These are phyloP conservation scores for Meganola albula DNA, from an alignment of 2,888 invertebrate species.

Conservation along the genomic window DNA sequence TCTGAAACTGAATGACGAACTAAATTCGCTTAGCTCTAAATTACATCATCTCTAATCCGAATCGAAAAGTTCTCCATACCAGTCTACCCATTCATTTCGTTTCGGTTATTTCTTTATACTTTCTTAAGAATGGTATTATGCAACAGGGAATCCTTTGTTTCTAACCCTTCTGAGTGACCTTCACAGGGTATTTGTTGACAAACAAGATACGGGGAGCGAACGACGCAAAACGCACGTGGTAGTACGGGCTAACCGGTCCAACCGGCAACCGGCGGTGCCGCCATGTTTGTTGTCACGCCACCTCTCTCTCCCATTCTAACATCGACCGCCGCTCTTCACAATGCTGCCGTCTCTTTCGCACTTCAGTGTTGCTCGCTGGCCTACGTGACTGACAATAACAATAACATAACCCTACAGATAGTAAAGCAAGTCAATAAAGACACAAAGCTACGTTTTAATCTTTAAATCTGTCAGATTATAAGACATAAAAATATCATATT, in stretches of 20 bases:
- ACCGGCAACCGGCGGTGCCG: conserved; percentile 66
- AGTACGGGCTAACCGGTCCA: conserved; percentile 60
- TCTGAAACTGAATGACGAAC: conserved; percentile 29
- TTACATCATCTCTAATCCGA: conserved; percentile 36
- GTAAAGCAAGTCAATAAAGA: conserved; percentile 31
- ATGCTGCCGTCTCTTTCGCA: conserved; percentile 33
- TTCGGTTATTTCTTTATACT: conserved; percentile 18
- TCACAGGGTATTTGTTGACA: conserved; percentile 74
- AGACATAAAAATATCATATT: too few relatives aligned
- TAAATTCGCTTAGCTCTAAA: conserved; percentile 22
- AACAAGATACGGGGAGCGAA: conserved; percentile 63
- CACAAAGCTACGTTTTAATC: conserved; percentile 26
- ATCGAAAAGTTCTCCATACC: conserved; percentile 15
- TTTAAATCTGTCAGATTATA: conserved; percentile 25
- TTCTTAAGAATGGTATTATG: conserved; percentile 34
- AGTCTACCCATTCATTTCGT: conserved; percentile 14
- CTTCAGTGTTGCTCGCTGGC: conserved; percentile 44
- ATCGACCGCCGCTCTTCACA: conserved; percentile 30
- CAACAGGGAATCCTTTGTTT: conserved; percentile 57
- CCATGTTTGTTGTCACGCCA: conserved; percentile 77
- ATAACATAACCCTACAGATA: conserved; percentile 57
- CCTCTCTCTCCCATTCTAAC: conserved; percentile 46
- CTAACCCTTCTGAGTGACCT: conserved; percentile 64
- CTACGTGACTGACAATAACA: conserved; percentile 75
- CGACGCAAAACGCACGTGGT: conserved; percentile 70